Percentiles rank a stretch among this genome's conserved stretches.
Conservation (phyloP, 2,113 vertebrate genomes). For the Coptodon bakossiorum region DNA sequence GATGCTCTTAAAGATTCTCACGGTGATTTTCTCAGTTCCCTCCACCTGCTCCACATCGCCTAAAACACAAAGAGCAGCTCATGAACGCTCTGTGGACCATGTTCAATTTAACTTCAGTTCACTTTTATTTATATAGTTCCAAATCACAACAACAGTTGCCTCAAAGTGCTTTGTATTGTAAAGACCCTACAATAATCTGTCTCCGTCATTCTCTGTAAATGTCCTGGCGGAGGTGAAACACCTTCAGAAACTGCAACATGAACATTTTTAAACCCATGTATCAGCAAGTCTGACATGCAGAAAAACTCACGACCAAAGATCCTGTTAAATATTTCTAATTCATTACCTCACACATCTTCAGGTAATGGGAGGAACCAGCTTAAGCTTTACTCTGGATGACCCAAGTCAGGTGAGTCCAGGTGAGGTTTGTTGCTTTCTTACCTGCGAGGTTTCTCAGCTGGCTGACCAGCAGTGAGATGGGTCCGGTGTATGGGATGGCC, state of each 20-base stretch:
- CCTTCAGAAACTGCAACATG: background rate
- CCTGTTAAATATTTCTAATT: background rate
- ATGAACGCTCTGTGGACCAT: background rate
- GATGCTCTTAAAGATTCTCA: slow-evolving; percentile 89
- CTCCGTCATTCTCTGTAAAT: background rate
- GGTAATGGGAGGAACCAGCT: background rate
- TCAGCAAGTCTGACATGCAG: background rate
- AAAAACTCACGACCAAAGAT: background rate
- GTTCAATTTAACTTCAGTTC: background rate
- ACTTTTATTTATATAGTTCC: background rate
- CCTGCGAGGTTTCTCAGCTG: slow-evolving; percentile 89
- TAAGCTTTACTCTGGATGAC: background rate
- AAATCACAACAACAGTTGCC: background rate
- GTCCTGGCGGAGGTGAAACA: background rate
- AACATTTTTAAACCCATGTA: background rate
- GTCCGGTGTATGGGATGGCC: slow-evolving; percentile 87
- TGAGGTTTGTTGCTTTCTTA: slow-evolving; percentile 14
- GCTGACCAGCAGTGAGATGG: slow-evolving; percentile 82
- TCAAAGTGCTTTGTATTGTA: background rate
- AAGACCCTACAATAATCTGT: background rate
- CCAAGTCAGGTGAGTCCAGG: background rate
- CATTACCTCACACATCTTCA: background rate
- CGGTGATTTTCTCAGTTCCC: slow-evolving; percentile 83
- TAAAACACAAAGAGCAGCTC: slow-evolving; percentile 37
- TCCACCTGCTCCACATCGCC: slow-evolving; percentile 96